Percentiles rank a stretch among this genome's conserved stretches.
Evolutionary conservation across 2,888 invertebrate genomes (phyloP).

Genomic region (Leucophenga maculata): DNA sequence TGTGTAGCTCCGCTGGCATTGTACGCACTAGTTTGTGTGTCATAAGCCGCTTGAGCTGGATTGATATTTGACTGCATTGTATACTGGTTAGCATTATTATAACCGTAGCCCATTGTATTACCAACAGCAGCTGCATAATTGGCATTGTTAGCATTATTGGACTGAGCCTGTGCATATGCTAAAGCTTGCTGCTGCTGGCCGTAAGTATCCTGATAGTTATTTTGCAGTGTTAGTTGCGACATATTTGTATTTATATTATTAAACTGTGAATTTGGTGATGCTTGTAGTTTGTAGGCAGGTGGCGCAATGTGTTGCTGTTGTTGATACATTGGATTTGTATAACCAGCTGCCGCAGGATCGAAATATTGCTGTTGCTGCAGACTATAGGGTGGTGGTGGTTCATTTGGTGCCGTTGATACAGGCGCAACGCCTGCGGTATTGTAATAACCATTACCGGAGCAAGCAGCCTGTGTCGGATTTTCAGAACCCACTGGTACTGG

Average conservation of each 20-base stretch:
- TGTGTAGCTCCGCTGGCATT: slow-evolving; percentile 22
- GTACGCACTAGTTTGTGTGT: neutral
- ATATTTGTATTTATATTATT: slow-evolving; percentile 54
- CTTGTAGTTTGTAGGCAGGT: slow-evolving; percentile 67
- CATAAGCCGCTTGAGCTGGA: neutral
- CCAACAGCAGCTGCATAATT: neutral
- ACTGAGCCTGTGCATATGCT: neutral
- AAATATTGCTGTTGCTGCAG: slow-evolving; percentile 66
- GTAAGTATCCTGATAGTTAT: neutral
- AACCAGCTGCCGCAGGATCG: slow-evolving; percentile 63
- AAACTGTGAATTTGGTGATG: slow-evolving; percentile 62
- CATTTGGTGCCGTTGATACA: slow-evolving; percentile 64
- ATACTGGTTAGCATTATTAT: slow-evolving; percentile 13
- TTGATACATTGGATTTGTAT: slow-evolving; percentile 70
- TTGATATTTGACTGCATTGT: neutral
- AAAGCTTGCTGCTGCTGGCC: slow-evolving; percentile 38
- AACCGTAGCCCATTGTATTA: slow-evolving; percentile 2
- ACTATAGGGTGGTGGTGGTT: slow-evolving; percentile 69
- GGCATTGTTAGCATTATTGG: neutral
- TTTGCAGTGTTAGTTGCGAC: slow-evolving; percentile 52
- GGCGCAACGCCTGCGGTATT: slow-evolving; percentile 4
- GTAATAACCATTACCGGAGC: slow-evolving; percentile 42
- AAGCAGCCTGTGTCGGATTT: slow-evolving; percentile 67
- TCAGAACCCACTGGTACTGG: slow-evolving; percentile 84
- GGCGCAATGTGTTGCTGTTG: slow-evolving; percentile 67